Evolutionary conservation across 2,797 vertebrate species (phyloP).

Genomic region (Myotis pilosus): DNA sequence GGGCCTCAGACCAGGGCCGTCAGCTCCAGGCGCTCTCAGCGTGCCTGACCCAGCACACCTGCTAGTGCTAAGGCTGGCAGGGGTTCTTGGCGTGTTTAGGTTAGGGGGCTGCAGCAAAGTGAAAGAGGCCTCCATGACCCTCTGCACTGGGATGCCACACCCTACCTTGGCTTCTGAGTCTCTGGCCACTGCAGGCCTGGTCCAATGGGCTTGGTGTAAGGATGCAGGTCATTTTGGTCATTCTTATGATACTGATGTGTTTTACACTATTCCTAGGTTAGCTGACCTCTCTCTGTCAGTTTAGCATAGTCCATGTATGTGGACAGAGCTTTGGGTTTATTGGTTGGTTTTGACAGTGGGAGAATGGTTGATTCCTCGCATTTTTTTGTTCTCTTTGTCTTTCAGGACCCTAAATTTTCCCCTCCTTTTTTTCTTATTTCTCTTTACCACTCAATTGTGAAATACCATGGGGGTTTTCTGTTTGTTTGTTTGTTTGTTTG

Average conservation of each 20-base stretch:
- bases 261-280: not conserved
- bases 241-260: not conserved
- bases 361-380: not conserved
- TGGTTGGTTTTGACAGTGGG: not conserved
- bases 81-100: not conserved
- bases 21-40: not conserved
- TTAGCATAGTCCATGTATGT: not conserved
- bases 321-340: fast-evolving
- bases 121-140: no score
- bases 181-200: not conserved
- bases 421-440: not conserved
- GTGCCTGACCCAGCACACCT: not conserved
- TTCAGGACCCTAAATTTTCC: not conserved
- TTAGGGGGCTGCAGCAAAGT: not conserved
- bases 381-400: not conserved
- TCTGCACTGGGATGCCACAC: not conserved
- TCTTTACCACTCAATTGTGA: not conserved
- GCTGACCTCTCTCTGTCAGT: not conserved
- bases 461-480: not conserved
- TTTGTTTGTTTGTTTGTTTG: not conserved
- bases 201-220: no score
- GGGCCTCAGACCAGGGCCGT: not conserved
- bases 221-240: not conserved
- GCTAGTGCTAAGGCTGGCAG: no score
- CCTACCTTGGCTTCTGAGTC: not conserved